Evolutionary conservation across 30 jellyfish, hydroid and myxozoan genomes (phyloP), one percentile per base, ranked within the genome.

Genomic region (Phacellophora camtschatica): DNA sequence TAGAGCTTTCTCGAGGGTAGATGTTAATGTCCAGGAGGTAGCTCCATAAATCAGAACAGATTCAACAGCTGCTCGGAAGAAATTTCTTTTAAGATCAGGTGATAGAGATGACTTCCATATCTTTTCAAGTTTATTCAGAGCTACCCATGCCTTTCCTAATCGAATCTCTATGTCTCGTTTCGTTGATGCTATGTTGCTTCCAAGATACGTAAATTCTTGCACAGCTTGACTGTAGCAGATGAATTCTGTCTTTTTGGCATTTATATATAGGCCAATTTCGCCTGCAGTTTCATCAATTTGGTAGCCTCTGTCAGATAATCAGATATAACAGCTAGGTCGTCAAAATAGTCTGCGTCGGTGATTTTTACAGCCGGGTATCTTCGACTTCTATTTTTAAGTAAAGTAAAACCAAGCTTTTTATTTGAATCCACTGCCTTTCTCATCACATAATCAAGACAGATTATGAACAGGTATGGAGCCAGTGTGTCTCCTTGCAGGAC

Each of bases 401-500:
- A 58, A 5, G 77, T 62, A 9, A 77, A 32, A 19, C 88, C 90
- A 10, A 29, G 54, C 32, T 62, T 56, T 3, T 23, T 37, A 32
- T 77, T 3, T 9, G 4, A 23, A 59, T 77, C 90, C 10, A 18
- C 31, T 5, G 88, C 16, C 8, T 16, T 62, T 24, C 90, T 16
- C 88, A 61, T 76, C 2, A 77, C 51, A 43, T 77, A 77, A 62
- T 77, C 71, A 4, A 64, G 80, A 27, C 88, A 62, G 13, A 66
- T 39, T 8, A 58, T 51, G 35, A 58, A 57, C 22, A 57, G 84
- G 56, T 37, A 77, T 6, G 89, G 86, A 15, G 89, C 86, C 20
- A 77, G 31, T 20, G 85, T 77, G 71, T 77, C 85, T 4, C 89
- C 85, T 61, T 56, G 89, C 23, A 77, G 53, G 16, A 77, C 86